These are phyloP conservation scores for Cotesia glomerata DNA, from an alignment of 1,140 invertebrate species.

Conservation along the genomic window DNA sequence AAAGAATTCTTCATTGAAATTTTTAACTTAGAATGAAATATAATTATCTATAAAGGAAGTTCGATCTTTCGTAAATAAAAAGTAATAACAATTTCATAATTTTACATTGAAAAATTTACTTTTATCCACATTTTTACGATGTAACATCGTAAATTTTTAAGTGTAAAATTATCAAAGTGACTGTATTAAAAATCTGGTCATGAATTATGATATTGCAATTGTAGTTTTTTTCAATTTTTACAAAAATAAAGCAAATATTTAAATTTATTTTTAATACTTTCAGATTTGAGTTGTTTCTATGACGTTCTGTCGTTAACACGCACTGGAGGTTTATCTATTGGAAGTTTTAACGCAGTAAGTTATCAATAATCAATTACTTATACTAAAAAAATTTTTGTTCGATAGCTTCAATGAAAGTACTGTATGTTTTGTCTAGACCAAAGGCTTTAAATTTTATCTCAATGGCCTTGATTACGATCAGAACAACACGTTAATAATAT, in stretches of 20 bases:
- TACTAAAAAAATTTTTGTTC: background rate
- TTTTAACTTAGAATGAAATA: no score
- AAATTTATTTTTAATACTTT: conserved; percentile 25
- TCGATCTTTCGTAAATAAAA: no score
- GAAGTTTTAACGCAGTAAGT: conserved; percentile 40
- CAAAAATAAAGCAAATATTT: conserved; percentile 9
- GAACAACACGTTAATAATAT: conserved; percentile 44
- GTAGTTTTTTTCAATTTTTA: conserved; percentile 14
- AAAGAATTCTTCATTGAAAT: no score
- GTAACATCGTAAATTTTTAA: no score
- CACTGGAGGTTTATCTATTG: conserved; percentile 35
- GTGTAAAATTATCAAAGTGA: no score
- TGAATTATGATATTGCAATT: no score
- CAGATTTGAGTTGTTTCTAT: conserved; percentile 54
- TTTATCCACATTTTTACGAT: background rate
- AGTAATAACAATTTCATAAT: background rate
- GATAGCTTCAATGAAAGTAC: no score
- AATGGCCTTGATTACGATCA: conserved; percentile 39
- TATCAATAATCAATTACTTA: background rate
- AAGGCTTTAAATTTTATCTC: conserved; percentile 28
- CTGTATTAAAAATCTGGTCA: no score
- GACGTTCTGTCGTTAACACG: conserved; percentile 40
- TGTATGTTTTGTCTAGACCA: conserved; percentile 17
- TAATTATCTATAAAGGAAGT: no score
- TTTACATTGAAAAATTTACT: no score